These are phyloP conservation scores for Podotricha telesiphe DNA, from an alignment of 2,888 invertebrate genomes.

Conservation along the genomic window DNA sequence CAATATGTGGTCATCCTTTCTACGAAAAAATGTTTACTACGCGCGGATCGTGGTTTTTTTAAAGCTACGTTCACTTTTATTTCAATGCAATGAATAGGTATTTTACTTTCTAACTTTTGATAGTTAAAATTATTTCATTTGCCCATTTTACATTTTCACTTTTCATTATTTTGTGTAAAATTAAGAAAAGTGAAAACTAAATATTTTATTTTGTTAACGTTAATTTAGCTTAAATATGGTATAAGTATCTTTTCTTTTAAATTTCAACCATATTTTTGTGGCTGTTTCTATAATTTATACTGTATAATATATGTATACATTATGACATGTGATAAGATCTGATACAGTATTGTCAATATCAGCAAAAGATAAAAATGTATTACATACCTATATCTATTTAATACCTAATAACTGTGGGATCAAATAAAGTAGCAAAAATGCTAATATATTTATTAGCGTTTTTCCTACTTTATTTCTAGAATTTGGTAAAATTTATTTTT, in stretches of 20 bases:
- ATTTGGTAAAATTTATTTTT: no score
- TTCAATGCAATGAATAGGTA: background rate
- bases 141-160: background rate
- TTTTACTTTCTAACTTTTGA: conserved; percentile 1
- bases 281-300: conserved; percentile 42
- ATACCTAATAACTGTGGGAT: background rate
- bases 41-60: background rate
- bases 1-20: background rate
- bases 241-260: background rate
- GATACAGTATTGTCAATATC: conserved; percentile 43
- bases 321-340: conserved; percentile 46
- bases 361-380: conserved; percentile 41
- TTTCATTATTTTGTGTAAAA: background rate
- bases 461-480: no score
- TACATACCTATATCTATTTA: conserved; percentile 1
- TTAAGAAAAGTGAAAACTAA: no score
- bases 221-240: background rate
- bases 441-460: no score
- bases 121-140: background rate
- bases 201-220: background rate
- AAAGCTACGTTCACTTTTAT: conserved; percentile 11
- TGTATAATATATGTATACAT: conserved; percentile 23
- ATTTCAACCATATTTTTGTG: conserved; percentile 45
- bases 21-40: background rate
- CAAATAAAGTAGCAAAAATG: background rate